A percentile compares a stretch with the other conserved stretches of the same genome.
Evolutionary conservation across 2,888 invertebrate genomes (phyloP).

Genomic region (Protonemura montana): DNA sequence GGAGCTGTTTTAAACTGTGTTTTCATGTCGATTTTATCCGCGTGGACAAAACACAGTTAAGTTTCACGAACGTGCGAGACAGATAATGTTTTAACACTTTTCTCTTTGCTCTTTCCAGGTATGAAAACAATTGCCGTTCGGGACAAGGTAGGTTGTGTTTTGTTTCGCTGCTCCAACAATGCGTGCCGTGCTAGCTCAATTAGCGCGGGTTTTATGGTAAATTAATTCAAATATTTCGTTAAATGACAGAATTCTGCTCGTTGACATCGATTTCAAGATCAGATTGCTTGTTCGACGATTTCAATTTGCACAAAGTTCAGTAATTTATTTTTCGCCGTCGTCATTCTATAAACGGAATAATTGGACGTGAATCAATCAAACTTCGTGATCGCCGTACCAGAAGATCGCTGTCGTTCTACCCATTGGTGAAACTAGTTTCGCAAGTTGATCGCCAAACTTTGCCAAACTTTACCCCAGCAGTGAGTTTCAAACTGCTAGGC

Average conservation of each 20-base stretch:
- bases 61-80: too few species aligned
- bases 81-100: not conserved
- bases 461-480: not conserved
- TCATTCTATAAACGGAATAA: not conserved
- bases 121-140: not conserved
- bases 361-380: not conserved
- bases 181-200: too few species aligned
- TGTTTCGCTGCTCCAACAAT: too few species aligned
- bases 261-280: too few species aligned
- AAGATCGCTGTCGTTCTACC: not conserved
- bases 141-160: not conserved
- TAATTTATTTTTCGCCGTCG: not conserved
- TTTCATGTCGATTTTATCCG: not conserved
- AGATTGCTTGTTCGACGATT: too few species aligned
- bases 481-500: not conserved
- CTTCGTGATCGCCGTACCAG: too few species aligned
- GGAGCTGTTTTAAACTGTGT: too few species aligned
- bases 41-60: not conserved
- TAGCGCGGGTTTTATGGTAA: too few species aligned
- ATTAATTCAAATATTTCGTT: too few species aligned
- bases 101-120: not conserved
- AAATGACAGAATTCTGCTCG: too few species aligned
- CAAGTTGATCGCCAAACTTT: not conserved
- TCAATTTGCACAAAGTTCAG: too few species aligned
- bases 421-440: not conserved